These are phyloP conservation scores for Chrysocyon brachyurus DNA, from an alignment of 2,797 vertebrate species.

Conservation along the genomic window DNA sequence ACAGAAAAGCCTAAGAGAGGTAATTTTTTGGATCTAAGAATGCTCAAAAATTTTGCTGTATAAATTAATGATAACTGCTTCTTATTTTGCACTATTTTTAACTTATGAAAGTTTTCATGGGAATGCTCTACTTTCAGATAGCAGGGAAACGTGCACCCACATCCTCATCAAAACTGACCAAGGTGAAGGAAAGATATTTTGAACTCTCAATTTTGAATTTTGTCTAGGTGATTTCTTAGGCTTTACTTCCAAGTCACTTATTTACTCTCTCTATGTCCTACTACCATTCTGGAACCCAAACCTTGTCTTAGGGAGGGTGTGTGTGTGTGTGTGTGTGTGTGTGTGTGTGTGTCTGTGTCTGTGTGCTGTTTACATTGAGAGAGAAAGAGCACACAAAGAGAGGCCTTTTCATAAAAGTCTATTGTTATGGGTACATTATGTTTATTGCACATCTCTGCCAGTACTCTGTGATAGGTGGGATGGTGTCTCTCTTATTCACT, in stretches of 20 bases:
- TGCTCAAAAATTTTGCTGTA: not conserved
- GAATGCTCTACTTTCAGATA: not conserved
- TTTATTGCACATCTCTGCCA: not conserved
- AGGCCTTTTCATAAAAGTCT: not conserved
- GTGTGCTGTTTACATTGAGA: not conserved
- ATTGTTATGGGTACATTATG: not conserved
- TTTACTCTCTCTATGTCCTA: not conserved
- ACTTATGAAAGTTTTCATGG: not conserved
- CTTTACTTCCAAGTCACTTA: not conserved
- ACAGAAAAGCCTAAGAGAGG: not conserved
- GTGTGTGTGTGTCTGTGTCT: not conserved
- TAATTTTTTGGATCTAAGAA: not conserved
- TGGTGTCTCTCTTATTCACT: not conserved
- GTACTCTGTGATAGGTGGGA: not conserved
- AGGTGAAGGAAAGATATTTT: not conserved
- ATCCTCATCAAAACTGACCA: not conserved
- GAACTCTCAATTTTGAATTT: not conserved
- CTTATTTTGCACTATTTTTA: not conserved
- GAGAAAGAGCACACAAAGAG: not conserved
- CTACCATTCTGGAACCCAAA: not conserved
- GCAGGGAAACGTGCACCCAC: not conserved
- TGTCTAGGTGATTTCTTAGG: not conserved
- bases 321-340: not conserved
- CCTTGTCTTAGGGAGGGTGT: not conserved
- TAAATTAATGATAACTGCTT: not conserved